Evolutionary conservation across 2,888 invertebrate genomes (phyloP), one percentile per base, ranked within the genome.

Genomic region (Drosophila yooni): DNA sequence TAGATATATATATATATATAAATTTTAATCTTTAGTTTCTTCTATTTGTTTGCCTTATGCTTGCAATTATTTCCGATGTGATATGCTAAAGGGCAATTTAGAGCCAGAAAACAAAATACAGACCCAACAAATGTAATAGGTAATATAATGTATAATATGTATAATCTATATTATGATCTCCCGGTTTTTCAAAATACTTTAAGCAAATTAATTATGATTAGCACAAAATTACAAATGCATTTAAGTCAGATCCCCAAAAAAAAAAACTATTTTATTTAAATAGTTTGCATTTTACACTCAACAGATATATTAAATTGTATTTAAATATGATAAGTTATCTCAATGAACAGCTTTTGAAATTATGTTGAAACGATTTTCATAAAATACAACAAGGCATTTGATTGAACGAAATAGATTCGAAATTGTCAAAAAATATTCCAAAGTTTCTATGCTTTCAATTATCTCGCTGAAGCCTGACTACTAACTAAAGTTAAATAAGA

Each of bases 1-100:
- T 60, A 61, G 21, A 66, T 60, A 63, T 51, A 53, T 46, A 15
- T 53, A 62, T 25, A 66, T 60, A 65, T 48, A 53, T 46, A 15
- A 51, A 50, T 82, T 70, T 56, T 62, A 58, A 27, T 56, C 65
- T 67, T 62, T 57, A 46, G 46, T 27, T 57, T 25, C 27, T 64
- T 66, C 60, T 54, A 70, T 63, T 71, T 25, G 53, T 59, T 31
- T 48, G 33, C 66, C 73, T 34, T 54, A 63, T 65, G 83, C 77
- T 82, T 86, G 77, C 70, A 70, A 67, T 78, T 64, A 70, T 80
- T 83, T 86, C 61, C 50, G 64, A 76, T 85, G 88, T 88, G 84
- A 85, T 85, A 86, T 71, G 80, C 80, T 73, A 43, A 73, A 65
- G 82, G 70, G 79, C 84, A 87, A 70, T 79, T 68, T 69, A 74